These are phyloP conservation scores for Bombus sibiricus DNA, from an alignment of 1,140 invertebrate species.

Conservation along the genomic window DNA sequence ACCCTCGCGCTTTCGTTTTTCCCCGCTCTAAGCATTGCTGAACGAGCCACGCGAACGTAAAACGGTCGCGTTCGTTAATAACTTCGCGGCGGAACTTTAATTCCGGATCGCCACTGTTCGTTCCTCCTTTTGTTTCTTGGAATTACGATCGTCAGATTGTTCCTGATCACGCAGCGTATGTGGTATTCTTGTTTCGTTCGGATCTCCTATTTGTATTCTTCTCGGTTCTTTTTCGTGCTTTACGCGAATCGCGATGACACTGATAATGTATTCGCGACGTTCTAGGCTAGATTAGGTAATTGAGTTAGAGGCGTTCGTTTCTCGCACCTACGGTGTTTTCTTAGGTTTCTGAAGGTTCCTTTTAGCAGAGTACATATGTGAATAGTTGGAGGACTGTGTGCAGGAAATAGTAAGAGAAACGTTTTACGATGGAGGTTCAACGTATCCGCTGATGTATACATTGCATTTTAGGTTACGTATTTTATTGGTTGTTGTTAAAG, in stretches of 20 bases:
- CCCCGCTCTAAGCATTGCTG: not conserved
- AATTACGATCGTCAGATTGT: not conserved
- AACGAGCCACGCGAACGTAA: not conserved
- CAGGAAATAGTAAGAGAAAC: not conserved
- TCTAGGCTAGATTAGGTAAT: not conserved
- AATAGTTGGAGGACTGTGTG: too few relatives aligned
- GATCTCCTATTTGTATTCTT: not conserved
- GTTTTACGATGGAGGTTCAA: not conserved
- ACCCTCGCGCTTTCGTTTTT: conserved; percentile 4
- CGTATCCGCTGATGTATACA: not conserved
- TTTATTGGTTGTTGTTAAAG: not conserved
- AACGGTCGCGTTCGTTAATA: conserved; percentile 28
- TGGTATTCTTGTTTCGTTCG: not conserved
- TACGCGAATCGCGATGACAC: not conserved
- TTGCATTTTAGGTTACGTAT: not conserved
- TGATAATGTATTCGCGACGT: not conserved
- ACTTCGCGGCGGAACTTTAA: not conserved
- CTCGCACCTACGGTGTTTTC: too few relatives aligned
- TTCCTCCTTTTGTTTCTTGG: not conserved
- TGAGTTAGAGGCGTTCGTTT: not conserved
- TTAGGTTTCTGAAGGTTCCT: not conserved
- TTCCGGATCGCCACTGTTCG: not conserved
- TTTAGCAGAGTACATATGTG: too few relatives aligned
- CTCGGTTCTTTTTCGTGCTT: not conserved
- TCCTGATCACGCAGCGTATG: too few relatives aligned